A percentile compares a stretch with the other conserved stretches of the same genome.
These are phyloP conservation scores for Epinotia demarniana DNA, from an alignment of 2,888 invertebrate species.

Conservation along the genomic window DNA sequence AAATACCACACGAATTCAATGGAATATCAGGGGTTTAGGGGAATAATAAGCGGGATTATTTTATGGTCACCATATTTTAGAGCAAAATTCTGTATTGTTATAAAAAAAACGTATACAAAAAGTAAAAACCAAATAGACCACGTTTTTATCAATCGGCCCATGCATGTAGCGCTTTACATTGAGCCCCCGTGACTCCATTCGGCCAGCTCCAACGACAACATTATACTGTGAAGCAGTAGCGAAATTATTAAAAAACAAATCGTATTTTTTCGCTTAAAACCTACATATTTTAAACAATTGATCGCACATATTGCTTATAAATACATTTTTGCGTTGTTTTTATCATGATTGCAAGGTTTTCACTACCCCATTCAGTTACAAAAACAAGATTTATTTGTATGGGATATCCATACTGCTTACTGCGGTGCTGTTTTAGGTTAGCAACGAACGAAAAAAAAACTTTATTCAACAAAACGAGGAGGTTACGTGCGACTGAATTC, in stretches of 20 bases:
- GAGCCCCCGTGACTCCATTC: conserved; percentile 56
- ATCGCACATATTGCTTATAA: neutral
- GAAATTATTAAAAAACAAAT: conserved; percentile 7
- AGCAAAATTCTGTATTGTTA: too few relatives aligned
- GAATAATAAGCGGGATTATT: neutral
- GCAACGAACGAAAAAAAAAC: conserved; percentile 67
- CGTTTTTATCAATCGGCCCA: conserved; percentile 15
- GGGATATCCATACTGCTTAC: conserved; percentile 22
- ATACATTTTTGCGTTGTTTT: neutral
- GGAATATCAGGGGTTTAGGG: neutral
- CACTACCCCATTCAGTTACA: neutral
- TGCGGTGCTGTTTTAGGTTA: conserved; percentile 57
- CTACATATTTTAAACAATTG: neutral
- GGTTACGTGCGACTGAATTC: conserved; percentile 57
- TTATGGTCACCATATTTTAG: too few relatives aligned
- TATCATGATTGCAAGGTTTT: neutral
- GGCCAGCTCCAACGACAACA: conserved; percentile 37
- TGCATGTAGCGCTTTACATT: conserved; percentile 57
- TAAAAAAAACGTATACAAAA: neutral
- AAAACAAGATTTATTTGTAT: conserved; percentile 24
- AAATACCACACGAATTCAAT: neutral
- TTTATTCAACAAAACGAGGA: conserved; percentile 73
- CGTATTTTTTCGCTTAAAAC: neutral
- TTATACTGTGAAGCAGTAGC: conserved; percentile 14
- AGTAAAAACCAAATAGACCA: neutral